Evolutionary conservation across 2,888 invertebrate species (phyloP), one percentile per base, ranked within the genome.

Genomic region (Zhengitettix transpicula): DNA sequence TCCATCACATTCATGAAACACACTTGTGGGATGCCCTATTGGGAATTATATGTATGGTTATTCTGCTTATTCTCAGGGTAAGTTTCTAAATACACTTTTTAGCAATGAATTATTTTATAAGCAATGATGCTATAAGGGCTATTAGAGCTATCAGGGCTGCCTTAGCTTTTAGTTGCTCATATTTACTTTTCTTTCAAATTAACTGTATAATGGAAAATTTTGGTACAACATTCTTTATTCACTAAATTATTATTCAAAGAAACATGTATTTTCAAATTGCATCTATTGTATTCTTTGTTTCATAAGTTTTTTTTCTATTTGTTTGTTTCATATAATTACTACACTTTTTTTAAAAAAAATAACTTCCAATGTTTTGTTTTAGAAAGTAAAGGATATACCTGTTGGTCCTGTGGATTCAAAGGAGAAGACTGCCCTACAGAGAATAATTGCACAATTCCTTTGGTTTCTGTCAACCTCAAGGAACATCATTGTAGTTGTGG

Each of bases 391-490:
- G 69, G 85, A 87, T 69, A 76, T 84, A 14, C 74, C 75, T 57
- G 68, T 78, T 16, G 71, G 62, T 9, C 72, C 77, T 0, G 69
- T 70, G 28, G 74, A 78, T 58, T 65, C 69, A 1, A 76, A 77
- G 64, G 72, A 77, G 44, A 71, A 74, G 12, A 74, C 75, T 14
- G 55, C 66, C 0, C 65, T 70, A 60, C 80, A 80, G 65, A 73
- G 71, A 57, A 63, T 73, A 10, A 63, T 79, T 16, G 73, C 78
- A 51, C 82, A 83, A 68, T 71, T 77, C 54, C 75, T 86, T 56
- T 87, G 87, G 86, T 77, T 87, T 68, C 74, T 87, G 56, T 82
- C 85, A 61, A 87, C 86, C 40, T 82, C 84, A 0, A 75, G 89
- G 63, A 89, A 88, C 73, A 88, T 89, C 65, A 75, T 87, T 52